Conservation (phyloP, 2,113 vertebrate species). For the Pluvialis apricaria region DNA sequence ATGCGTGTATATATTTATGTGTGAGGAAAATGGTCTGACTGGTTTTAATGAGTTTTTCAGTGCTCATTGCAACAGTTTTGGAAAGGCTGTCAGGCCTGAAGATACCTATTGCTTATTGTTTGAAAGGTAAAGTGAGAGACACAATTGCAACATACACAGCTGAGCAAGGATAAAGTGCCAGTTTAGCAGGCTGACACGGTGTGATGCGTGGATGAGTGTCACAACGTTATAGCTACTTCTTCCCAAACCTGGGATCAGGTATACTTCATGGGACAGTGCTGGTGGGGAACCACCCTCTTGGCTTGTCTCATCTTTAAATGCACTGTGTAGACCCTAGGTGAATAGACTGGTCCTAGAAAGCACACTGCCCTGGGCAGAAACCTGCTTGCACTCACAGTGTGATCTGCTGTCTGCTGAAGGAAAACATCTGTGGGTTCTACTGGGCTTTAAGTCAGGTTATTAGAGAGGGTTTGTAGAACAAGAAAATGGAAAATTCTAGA, state of each 20-base stretch:
- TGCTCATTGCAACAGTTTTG: neutral
- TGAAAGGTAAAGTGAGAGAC: neutral
- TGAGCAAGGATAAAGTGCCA: neutral
- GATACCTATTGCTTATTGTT: neutral
- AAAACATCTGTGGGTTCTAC: neutral
- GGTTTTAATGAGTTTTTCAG: neutral
- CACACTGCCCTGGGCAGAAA: neutral
- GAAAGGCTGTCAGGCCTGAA: neutral
- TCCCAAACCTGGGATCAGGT: neutral
- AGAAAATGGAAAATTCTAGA: neutral
- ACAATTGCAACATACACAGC: neutral
- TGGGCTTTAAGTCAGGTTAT: neutral
- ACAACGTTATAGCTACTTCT: neutral
- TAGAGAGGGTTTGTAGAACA: neutral
- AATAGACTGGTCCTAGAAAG: neutral
- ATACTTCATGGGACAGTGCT: neutral
- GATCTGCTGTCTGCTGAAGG: neutral
- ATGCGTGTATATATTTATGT: neutral
- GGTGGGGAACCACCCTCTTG: neutral
- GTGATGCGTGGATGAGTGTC: neutral
- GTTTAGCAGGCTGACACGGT: neutral
- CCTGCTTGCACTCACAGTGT: accelerated
- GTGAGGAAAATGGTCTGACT: neutral
- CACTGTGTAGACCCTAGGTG: neutral
- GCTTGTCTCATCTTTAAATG: neutral